Conservation (phyloP, 1,140 invertebrate genomes). For the Drosophila truncata region DNA sequence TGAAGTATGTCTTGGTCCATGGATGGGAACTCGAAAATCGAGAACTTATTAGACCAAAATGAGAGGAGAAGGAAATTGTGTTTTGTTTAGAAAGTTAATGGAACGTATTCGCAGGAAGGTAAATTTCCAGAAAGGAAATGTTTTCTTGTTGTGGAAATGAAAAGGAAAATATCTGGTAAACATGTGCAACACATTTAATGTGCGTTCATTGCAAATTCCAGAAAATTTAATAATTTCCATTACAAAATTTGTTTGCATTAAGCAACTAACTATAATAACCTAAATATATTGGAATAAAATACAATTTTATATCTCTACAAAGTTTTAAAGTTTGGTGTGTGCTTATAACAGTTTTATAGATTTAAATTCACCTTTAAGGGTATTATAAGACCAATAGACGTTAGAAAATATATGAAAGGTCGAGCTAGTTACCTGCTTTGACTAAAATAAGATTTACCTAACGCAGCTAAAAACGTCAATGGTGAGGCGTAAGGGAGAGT, state of each 20-base stretch:
- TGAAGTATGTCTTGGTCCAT: conserved; percentile 3
- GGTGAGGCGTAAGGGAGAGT: conserved; percentile 9
- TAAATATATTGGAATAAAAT: too few species aligned
- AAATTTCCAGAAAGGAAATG: neutral
- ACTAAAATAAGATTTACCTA: conserved; percentile 31
- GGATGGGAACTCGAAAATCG: neutral
- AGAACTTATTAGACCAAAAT: conserved; percentile 14
- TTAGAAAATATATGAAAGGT: neutral
- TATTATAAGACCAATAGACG: too few species aligned
- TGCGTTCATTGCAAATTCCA: neutral
- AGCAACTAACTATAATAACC: too few species aligned
- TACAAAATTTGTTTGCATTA: too few species aligned
- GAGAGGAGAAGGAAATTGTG: conserved; percentile 10
- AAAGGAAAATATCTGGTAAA: neutral
- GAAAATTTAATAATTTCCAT: neutral
- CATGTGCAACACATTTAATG: neutral
- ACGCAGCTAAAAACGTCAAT: conserved; percentile 31
- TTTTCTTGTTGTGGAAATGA: neutral
- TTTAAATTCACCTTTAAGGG: too few species aligned
- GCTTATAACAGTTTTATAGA: too few species aligned
- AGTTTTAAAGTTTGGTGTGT: too few species aligned
- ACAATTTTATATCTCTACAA: too few species aligned
- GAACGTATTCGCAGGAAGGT: neutral
- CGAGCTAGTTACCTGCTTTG: neutral
- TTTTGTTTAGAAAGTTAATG: conserved; percentile 2